phyloP scores from a whole-genome alignment of 2,113 vertebrate genomes.

The Mugil cephalus region DNA sequence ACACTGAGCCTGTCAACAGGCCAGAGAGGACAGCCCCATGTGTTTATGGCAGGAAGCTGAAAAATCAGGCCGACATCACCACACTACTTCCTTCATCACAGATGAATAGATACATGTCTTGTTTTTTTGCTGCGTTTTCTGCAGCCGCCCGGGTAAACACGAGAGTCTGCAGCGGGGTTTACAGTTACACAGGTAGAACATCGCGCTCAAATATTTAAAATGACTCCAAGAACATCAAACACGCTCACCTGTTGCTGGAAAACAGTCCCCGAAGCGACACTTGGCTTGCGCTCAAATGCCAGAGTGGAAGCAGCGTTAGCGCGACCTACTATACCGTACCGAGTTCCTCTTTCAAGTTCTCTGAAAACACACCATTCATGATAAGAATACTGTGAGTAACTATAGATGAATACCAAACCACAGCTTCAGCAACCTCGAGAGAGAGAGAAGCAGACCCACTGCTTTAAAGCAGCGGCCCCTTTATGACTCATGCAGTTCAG shows the following conservation, averaged over 20 bases:
- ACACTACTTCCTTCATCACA: slow-evolving; percentile 65
- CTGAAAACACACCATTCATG: slow-evolving; percentile 58
- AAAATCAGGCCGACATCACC: slow-evolving; percentile 63
- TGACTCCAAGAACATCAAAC: neutral
- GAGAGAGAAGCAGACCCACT: slow-evolving; percentile 26
- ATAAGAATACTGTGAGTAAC: slow-evolving; percentile 48
- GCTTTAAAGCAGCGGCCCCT: slow-evolving; percentile 32
- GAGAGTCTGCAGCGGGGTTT: slow-evolving; percentile 21
- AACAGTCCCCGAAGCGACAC: slow-evolving; percentile 19
- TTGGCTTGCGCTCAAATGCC: slow-evolving; percentile 34
- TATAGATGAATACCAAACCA: slow-evolving; percentile 34
- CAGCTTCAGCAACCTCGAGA: slow-evolving; percentile 46
- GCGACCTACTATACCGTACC: slow-evolving; percentile 29
- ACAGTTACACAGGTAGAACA: slow-evolving; percentile 16
- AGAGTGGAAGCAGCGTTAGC: slow-evolving; percentile 31
- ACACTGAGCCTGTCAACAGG: slow-evolving; percentile 58
- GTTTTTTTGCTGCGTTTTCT: slow-evolving; percentile 52
- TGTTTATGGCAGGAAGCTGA: slow-evolving; percentile 63
- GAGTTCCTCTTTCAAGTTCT: slow-evolving; percentile 76
- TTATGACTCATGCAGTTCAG: slow-evolving; percentile 40
- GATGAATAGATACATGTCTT: slow-evolving; percentile 61
- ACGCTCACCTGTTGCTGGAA: slow-evolving; percentile 34
- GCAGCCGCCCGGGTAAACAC: slow-evolving; percentile 17
- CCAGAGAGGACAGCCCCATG: slow-evolving; percentile 58
- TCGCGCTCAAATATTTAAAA: slow-evolving; percentile 27